phyloP scores from a whole-genome alignment of 2,113 vertebrate genomes.

The Periophthalmodon schlosseri region DNA sequence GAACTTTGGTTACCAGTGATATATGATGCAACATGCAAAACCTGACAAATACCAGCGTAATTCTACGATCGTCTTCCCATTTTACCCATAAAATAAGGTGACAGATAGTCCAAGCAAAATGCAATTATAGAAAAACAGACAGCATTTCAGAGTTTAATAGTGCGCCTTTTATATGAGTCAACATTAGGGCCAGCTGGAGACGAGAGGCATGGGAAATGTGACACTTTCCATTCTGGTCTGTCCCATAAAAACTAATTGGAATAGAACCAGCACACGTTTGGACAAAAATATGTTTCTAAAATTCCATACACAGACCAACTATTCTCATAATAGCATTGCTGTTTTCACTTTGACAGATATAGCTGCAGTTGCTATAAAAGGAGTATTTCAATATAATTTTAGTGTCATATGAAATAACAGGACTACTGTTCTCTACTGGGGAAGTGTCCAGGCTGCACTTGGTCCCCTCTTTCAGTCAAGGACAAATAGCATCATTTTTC shows the following conservation, averaged over 20 bases:
- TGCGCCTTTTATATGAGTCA: constrained; percentile 64
- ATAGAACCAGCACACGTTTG: constrained; percentile 10
- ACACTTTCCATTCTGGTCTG: constrained; percentile 66
- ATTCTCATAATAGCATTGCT: constrained; percentile 32
- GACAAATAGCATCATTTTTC: constrained; percentile 54
- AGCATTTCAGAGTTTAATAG: constrained; percentile 62
- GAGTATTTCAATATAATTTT: constrained; percentile 26
- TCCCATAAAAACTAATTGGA: constrained; percentile 35
- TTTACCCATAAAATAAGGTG: constrained; percentile 36
- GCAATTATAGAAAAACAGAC: constrained; percentile 52
- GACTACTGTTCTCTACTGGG: constrained; percentile 11
- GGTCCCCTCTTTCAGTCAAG: constrained; percentile 47
- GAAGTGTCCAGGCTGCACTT: constrained; percentile 55
- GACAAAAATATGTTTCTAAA: constrained; percentile 8
- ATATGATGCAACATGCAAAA: neutral
- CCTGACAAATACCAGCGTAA: neutral
- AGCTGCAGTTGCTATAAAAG: constrained; percentile 41
- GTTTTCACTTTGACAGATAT: constrained; percentile 47
- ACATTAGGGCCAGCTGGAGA: constrained; percentile 58
- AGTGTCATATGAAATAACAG: neutral
- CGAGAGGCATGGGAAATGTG: constrained; percentile 38
- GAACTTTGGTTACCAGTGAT: neutral
- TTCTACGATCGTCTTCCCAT: constrained; percentile 22
- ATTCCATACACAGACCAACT: constrained; percentile 38
- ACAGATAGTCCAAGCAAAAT: constrained; percentile 38